These are phyloP conservation scores for Labeo calbasu DNA, from an alignment of 2,797 vertebrate genomes.

Conservation along the genomic window DNA sequence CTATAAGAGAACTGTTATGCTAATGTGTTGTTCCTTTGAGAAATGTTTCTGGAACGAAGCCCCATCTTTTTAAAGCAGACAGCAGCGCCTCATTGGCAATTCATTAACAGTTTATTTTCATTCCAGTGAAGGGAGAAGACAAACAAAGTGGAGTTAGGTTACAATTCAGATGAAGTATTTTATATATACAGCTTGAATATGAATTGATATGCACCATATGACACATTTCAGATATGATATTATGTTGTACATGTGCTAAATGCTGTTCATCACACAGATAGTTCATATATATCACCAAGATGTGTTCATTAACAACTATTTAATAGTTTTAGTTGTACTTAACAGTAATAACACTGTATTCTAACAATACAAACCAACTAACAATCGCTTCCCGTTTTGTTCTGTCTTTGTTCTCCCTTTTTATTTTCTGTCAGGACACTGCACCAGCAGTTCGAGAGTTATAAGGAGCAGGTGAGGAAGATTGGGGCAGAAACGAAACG, in stretches of 20 bases:
- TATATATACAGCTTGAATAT: background rate
- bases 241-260: background rate
- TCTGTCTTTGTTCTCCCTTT: background rate
- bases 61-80: conserved; percentile 19
- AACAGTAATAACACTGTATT: background rate
- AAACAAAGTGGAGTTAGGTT: conserved; percentile 19
- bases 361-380: background rate
- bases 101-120: conserved; percentile 71
- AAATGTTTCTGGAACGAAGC: conserved; percentile 59
- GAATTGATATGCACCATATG: background rate
- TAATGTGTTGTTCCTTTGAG: conserved; percentile 68
- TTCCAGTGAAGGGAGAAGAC: conserved; percentile 48
- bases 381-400: background rate
- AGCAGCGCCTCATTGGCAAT: conserved; percentile 67
- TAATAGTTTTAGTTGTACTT: background rate
- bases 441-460: conserved; percentile 99
- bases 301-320: background rate
- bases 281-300: background rate
- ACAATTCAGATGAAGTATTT: conserved; percentile 48
- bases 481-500: conserved; percentile 93
- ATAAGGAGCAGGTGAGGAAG: conserved; percentile 96
- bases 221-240: background rate
- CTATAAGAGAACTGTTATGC: conserved; percentile 61
- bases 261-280: background rate
- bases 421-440: conserved; percentile 82